These are phyloP conservation scores for Leptura quadrifasciata DNA, from an alignment of 2,888 invertebrate genomes.

Conservation along the genomic window DNA sequence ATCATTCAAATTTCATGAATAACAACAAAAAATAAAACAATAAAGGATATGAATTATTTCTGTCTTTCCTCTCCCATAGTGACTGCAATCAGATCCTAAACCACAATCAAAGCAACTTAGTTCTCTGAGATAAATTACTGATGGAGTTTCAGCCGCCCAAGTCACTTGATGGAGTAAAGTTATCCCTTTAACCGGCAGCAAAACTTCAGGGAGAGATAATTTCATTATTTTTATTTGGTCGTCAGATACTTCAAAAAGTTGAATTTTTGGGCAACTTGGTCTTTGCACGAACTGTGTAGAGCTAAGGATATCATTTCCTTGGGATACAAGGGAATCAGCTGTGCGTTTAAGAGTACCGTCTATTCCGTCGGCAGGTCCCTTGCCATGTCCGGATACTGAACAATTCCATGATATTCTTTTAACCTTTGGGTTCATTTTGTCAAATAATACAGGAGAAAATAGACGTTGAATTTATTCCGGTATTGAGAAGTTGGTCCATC, in stretches of 20 bases:
- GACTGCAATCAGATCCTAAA: neutral
- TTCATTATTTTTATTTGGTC: slow-evolving; percentile 2
- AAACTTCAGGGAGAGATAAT: slow-evolving; percentile 1
- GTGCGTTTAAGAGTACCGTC: slow-evolving; percentile 18
- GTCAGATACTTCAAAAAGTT: slow-evolving; percentile 9
- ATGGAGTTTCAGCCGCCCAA: neutral
- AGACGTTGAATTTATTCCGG: neutral
- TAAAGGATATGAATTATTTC: slow-evolving; percentile 12
- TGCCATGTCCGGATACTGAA: neutral
- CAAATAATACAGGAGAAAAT: slow-evolving; percentile 13
- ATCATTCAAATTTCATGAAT: neutral
- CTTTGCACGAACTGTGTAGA: slow-evolving; percentile 8
- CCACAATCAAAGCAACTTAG: slow-evolving; percentile 3
- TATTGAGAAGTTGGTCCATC: slow-evolving; percentile 15
- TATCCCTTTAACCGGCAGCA: slow-evolving; percentile 13
- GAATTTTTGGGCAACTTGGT: slow-evolving; percentile 12
- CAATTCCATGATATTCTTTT: neutral
- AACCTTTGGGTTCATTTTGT: neutral
- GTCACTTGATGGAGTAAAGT: slow-evolving; percentile 1
- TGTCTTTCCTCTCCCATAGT: slow-evolving; percentile 7
- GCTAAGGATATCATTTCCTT: neutral
- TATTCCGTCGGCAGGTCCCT: slow-evolving; percentile 1
- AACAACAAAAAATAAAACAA: neutral
- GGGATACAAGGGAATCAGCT: slow-evolving; percentile 9
- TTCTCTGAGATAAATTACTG: slow-evolving; percentile 16